A percentile compares a stretch with the other conserved stretches of the same genome.
These are phyloP conservation scores for Ptilonorhynchus violaceus DNA, from an alignment of 2,113 vertebrate species.

Conservation along the genomic window DNA sequence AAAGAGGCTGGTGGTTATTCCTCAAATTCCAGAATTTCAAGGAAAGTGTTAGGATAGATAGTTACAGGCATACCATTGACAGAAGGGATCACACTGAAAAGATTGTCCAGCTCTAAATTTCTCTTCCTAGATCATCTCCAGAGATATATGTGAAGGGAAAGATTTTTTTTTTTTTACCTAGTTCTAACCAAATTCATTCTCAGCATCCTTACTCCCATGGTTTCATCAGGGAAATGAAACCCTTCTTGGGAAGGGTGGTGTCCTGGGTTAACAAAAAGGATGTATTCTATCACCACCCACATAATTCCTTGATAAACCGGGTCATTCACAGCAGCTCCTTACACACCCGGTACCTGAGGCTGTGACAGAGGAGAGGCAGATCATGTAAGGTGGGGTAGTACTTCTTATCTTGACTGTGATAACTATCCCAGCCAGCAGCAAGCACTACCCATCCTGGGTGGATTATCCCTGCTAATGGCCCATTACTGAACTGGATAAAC, in stretches of 20 bases:
- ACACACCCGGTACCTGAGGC: too few species aligned
- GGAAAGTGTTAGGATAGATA: background rate
- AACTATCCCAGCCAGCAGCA: too few species aligned
- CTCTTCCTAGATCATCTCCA: background rate
- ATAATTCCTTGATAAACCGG: too few species aligned
- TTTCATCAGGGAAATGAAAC: background rate
- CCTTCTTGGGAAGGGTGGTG: background rate
- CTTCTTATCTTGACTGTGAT: too few species aligned
- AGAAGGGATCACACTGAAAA: background rate
- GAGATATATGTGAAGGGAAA: background rate
- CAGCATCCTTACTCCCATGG: fast-evolving
- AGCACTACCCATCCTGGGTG: too few species aligned
- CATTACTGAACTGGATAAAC: too few species aligned
- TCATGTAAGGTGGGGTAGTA: too few species aligned
- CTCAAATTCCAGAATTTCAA: background rate
- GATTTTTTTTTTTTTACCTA: background rate
- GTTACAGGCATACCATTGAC: background rate
- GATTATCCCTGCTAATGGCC: too few species aligned
- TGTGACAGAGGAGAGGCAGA: too few species aligned
- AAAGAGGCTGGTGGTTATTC: background rate
- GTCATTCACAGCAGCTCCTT: too few species aligned
- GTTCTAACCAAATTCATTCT: background rate
- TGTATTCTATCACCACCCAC: too few species aligned
- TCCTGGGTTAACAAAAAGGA: too few species aligned
- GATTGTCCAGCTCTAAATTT: background rate